phyloP scores from a whole-genome alignment of 2,797 vertebrate species.

The Lepilemur ruficaudatus region DNA sequence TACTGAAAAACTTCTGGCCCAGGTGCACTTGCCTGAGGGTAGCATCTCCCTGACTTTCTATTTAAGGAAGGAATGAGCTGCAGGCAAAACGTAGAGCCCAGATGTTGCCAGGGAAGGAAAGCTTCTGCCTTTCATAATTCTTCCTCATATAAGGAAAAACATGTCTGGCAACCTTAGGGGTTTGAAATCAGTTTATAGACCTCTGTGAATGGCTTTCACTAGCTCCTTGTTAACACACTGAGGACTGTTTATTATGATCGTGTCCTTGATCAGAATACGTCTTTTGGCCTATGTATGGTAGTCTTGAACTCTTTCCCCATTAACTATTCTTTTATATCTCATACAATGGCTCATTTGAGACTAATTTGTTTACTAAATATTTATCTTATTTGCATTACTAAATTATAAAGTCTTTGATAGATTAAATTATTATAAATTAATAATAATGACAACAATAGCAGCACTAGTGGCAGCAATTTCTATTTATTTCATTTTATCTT shows the following conservation, averaged over 20 bases:
- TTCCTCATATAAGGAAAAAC: neutral
- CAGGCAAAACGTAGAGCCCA: neutral
- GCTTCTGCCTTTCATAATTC: neutral
- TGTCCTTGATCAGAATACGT: neutral
- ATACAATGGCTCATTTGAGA: neutral
- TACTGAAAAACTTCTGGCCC: neutral
- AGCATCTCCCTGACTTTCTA: neutral
- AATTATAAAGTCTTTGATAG: neutral
- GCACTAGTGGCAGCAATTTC: neutral
- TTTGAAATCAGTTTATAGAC: neutral
- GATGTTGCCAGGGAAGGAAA: neutral
- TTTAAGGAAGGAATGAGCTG: neutral
- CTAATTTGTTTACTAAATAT: neutral
- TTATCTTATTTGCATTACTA: neutral
- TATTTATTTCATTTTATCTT: neutral
- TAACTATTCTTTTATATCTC: neutral
- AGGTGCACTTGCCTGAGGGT: neutral
- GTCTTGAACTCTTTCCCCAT: neutral
- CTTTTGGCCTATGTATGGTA: neutral
- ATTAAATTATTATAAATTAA: neutral
- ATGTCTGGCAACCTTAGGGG: neutral
- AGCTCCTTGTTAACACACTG: neutral
- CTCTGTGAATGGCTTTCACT: neutral
- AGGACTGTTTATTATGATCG: neutral
- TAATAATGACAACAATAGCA: neutral